Base-by-base conservation (phyloP, 1,140 invertebrate genomes). In the Periplaneta americana region DNA sequence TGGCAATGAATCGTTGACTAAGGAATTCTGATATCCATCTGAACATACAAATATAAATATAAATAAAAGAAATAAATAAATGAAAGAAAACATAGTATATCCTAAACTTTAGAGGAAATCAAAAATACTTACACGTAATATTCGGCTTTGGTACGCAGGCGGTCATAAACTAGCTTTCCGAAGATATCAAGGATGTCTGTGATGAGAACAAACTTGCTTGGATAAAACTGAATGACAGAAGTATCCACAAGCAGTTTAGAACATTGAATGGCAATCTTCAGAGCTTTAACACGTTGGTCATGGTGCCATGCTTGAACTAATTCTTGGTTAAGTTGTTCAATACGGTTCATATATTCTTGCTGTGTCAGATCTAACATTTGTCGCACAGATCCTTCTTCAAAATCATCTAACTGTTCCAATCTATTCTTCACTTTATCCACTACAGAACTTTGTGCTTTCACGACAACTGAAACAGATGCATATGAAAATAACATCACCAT, bases 121-220 rank as follows among this genome's bases (percentile, higher is more conserved):
- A n/a, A n/a, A n/a, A n/a, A n/a, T 77, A 91, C 89, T 85, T 89
- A 91, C 89, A 91, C 91, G 80, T 89, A 89, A 85, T 92, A 93
- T 82, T 92, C 91, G 34, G 95, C 92, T 89, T 98, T 99, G 34
- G 91, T 91, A 86, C 93, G 92, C 34, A 99, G 89, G 85, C 98
- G 90, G 82, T 97, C 93, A 87, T 95, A 98, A 2, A 99, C 97
- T 78, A 99, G 90, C 86, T 94, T 92, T 74, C 98, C 98, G 92
- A 99, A 99, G 85, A 94, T 97, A 87, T 99, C 97, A 76, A 99
- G 89, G 83, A 99, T 97, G 87, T 99, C 98, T 74, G 97, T 98
- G 74, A 99, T 95, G 2, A 99, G 91, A 35, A 98, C 96, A 92
- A 98, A 99, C 91, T 99, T 99, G 88, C 97, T 98, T 0, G 98